Percentiles rank a stretch among this genome's conserved stretches.
phyloP scores from a whole-genome alignment of 2,888 invertebrate genomes.

The Steinernema hermaphroditum region DNA sequence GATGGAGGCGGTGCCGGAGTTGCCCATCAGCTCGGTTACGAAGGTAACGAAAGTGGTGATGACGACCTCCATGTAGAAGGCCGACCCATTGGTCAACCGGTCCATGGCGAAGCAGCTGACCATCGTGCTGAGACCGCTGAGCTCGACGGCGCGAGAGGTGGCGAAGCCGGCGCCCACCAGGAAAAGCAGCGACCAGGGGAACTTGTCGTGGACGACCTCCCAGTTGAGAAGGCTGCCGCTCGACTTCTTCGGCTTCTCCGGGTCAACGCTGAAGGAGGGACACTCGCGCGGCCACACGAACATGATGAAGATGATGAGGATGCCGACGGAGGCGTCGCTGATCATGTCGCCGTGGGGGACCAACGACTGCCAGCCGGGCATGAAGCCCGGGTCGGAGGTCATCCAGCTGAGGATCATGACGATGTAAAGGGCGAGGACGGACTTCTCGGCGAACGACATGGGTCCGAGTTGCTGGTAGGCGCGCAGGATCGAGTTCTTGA shows the following conservation, averaged over 20 bases:
- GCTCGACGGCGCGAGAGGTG: conserved; percentile 49
- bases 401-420: conserved; percentile 51
- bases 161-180: conserved; percentile 55
- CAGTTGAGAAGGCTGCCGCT: conserved; percentile 44
- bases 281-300: conserved; percentile 53
- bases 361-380: conserved; percentile 21
- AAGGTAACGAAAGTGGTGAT: conserved; percentile 49
- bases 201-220: conserved; percentile 46
- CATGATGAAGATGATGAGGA: conserved; percentile 47
- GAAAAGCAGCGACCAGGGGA: conserved; percentile 55
- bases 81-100: neutral
- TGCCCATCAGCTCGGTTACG: conserved; percentile 56
- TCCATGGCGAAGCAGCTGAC: conserved; percentile 25
- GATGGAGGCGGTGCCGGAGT: conserved; percentile 58
- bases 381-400: conserved; percentile 47
- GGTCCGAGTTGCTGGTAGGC: conserved; percentile 52
- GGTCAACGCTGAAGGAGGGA: too few species aligned
- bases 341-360: conserved; percentile 33
- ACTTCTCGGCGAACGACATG: conserved; percentile 54
- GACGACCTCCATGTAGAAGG: conserved; percentile 34
- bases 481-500: neutral
- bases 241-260: conserved; percentile 36
- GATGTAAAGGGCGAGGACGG: conserved; percentile 48
- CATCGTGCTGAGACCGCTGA: conserved; percentile 30
- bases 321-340: conserved; percentile 49